Evolutionary conservation across 2,113 vertebrate genomes (phyloP), one percentile per base, ranked within the genome.

Genomic region (Austrofundulus limnaeus): DNA sequence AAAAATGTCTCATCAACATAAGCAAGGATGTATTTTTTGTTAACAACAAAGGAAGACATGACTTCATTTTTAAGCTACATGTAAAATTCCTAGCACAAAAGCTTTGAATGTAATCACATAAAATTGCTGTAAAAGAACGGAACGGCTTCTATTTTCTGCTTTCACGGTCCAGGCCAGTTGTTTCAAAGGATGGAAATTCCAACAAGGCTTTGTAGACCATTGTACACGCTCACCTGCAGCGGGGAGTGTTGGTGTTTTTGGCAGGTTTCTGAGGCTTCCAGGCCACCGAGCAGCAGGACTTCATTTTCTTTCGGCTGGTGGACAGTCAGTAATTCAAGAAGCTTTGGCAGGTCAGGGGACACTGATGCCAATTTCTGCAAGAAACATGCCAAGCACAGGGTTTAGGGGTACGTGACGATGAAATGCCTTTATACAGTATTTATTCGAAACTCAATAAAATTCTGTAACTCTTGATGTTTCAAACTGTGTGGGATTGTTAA

Each of bases 221-320:
- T 28, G 24, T 43, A 58, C 37, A 58, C 37, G 75, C 88, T 83
- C 91, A 98, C 96, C 92, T 97, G 94, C 64, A 92, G 84, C 74
- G 89, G 86, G 63, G 91, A 80, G 63, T 92, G 90, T 62, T 79
- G 81, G 65, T 92, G 90, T 0, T 84, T 72, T 66, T 91, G 93
- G 70, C 90, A 90, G 59, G 83, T 87, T 70, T 93, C 94, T 59
- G 94, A 87, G 25, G 93, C 75, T 87, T 90, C 88, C 3, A 98
- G 87, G 61, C 95, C 94, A 60, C 94, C 94, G 23, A 98, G 89
- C 58, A 99, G 91, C 20, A 98, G 89, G 77, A 99, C 94, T 88
- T 99, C 97, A 66, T 99, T 97, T 86, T 98, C 95, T 86, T 95
- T 98, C 5, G 94, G 94, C 56, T 95, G 94, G 70, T 94, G 94